phyloP scores from a whole-genome alignment of 23 tunicate species.

The Trididemnum nubilum region DNA sequence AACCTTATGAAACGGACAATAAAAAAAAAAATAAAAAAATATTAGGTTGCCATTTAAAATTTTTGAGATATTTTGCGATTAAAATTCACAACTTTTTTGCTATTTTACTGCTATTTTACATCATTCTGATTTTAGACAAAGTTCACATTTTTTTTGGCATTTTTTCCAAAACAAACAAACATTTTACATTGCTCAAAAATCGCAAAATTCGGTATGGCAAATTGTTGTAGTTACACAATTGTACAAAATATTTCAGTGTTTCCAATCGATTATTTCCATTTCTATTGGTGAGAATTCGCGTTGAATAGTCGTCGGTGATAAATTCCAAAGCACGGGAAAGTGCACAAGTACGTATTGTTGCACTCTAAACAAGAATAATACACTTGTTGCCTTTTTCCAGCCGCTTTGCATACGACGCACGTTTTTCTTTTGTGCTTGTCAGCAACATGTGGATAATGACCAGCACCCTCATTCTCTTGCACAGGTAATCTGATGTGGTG shows the following conservation, averaged over 20 bases:
- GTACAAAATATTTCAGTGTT: not conserved
- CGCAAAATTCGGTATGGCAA: not conserved
- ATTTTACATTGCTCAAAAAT: too few relatives aligned
- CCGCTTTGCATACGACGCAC: not conserved
- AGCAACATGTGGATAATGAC: slow-evolving; percentile 15
- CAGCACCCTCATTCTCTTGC: not conserved
- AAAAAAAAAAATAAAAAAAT: not conserved
- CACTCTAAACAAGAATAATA: not conserved
- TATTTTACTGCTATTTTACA: not conserved
- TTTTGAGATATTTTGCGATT: not conserved
- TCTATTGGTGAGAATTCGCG: too few relatives aligned
- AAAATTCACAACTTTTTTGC: not conserved
- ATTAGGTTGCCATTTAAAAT: not conserved
- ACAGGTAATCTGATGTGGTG: not conserved
- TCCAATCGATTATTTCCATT: not conserved
- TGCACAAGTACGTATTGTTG: slow-evolving; percentile 6
- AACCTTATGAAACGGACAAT: not conserved
- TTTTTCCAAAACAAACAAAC: too few relatives aligned
- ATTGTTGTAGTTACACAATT: not conserved
- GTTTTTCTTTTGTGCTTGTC: not conserved
- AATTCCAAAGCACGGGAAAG: slow-evolving; percentile 15
- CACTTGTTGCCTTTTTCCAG: slow-evolving; percentile 3
- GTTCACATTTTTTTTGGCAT: too few relatives aligned
- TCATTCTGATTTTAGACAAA: not conserved
- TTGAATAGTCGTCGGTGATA: not conserved